Conservation (phyloP, 2,888 invertebrate genomes). For the Rhogogaster chlorosoma region DNA sequence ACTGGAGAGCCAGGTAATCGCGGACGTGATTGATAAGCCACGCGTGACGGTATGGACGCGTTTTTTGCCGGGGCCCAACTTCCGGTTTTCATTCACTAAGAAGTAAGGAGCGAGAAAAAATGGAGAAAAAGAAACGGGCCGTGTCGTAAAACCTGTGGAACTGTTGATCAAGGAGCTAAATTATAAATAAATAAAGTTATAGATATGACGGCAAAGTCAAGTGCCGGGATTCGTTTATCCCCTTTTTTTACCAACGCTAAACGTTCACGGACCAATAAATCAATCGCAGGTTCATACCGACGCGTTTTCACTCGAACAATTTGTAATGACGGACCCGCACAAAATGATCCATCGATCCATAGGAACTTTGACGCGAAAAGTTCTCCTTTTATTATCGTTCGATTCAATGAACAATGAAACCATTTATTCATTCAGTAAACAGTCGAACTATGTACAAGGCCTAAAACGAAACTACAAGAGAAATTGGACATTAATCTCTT, state of each 20-base stretch:
- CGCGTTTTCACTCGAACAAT: slow-evolving; percentile 37
- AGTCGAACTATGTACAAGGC: not conserved
- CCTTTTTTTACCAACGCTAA: slow-evolving; percentile 6
- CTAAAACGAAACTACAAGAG: not conserved
- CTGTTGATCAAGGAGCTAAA: not conserved
- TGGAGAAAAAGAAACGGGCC: not conserved
- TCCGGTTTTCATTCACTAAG: slow-evolving; percentile 48
- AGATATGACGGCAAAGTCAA: not conserved
- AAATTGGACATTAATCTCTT: slow-evolving; percentile 1
- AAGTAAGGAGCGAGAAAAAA: not conserved
- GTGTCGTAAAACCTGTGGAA: not conserved
- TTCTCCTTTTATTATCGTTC: slow-evolving; percentile 41
- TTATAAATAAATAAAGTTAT: slow-evolving; percentile 18
- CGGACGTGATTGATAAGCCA: slow-evolving; percentile 51
- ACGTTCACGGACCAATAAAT: slow-evolving; percentile 34
- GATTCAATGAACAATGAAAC: slow-evolving; percentile 46
- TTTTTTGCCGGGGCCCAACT: slow-evolving; percentile 37
- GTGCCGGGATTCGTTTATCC: not conserved
- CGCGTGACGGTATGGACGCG: slow-evolving; percentile 52
- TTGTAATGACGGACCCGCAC: not conserved
- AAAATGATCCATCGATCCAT: slow-evolving; percentile 32
- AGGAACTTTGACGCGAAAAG: slow-evolving; percentile 1
- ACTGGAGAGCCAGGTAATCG: slow-evolving; percentile 45
- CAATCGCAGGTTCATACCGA: not conserved
- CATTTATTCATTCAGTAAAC: slow-evolving; percentile 40